Base-by-base conservation (phyloP, 2,888 invertebrate genomes). In the Frankliniella intonsa region DNA sequence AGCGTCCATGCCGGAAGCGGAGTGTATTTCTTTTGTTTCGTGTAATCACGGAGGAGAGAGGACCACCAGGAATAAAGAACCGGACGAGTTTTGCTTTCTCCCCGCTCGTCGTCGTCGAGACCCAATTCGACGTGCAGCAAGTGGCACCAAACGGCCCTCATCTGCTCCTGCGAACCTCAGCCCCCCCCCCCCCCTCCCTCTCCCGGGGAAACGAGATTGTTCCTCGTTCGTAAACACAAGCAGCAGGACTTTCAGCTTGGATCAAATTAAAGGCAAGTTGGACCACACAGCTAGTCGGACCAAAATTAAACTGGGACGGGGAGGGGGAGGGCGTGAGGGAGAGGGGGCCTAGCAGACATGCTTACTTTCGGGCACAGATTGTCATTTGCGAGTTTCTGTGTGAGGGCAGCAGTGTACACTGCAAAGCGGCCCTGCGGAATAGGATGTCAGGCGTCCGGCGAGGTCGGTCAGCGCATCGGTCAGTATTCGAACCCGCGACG, bases 251-350 rank as follows among this genome's bases (percentile, higher is more conserved):
- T 25, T 62, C 62, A 62, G 62, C 62, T 62, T 22, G 69, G 69
- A 25, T 76, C 69, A 76, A 76, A 76, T 76, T 76, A 76, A 76
- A 76, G 69, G 69, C 69, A 76, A 76, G 69, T 76, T 76, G 69
- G 69, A 76, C 69, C 69, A 76, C 69, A 76, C 69, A 25, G 69
- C 69, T 76, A 76, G 69, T 76, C 69, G 69, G 69, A 10, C 69
- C 69, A 25, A 25, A 76, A 76, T 76, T 76, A 76, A 76, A 76
- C 69, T 12, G 69, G 69, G 22, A 0, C 9, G 69, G 25, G 69
- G 10, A 11, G 25, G 2, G 22, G 69, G 22, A 22, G 7, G 62
- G 62, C 0, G 62, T 10, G 62, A n/a, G 0, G 62, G 17, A 14
- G 11, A 1, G 0, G 62, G 62, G 62, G 14, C 17, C 14, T 2